phyloP scores from a whole-genome alignment of 2,888 invertebrate species.

The Sphinx pinastri region DNA sequence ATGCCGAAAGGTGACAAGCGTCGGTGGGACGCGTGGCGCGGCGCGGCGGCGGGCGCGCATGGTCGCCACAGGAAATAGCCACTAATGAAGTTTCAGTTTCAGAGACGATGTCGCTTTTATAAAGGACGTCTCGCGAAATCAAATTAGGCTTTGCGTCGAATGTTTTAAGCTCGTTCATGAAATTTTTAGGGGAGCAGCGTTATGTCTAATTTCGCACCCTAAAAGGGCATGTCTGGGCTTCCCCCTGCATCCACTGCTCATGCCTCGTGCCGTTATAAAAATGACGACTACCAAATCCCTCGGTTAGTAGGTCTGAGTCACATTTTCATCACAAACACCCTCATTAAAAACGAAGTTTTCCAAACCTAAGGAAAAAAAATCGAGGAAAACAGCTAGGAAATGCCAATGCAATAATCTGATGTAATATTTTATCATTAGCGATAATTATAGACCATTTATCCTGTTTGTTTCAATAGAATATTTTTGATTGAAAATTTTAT shows the following conservation, averaged over 20 bases:
- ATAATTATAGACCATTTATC: background rate
- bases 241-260: background rate
- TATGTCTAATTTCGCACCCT: background rate
- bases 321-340: background rate
- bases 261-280: background rate
- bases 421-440: slow-evolving; percentile 11
- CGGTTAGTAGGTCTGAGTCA: background rate
- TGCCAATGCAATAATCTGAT: background rate
- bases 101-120: slow-evolving; percentile 39
- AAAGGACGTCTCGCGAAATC: slow-evolving; percentile 36
- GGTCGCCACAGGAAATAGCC: slow-evolving; percentile 44
- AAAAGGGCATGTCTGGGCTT: background rate
- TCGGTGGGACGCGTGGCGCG: background rate
- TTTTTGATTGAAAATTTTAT: background rate
- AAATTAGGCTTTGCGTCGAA: slow-evolving; percentile 33
- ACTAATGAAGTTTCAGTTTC: slow-evolving; percentile 54
- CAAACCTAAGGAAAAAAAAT: background rate
- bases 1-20: slow-evolving; percentile 13
- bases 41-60: slow-evolving; percentile 11
- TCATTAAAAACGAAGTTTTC: background rate
- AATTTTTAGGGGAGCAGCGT: slow-evolving; percentile 9
- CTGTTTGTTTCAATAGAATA: background rate
- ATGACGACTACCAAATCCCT: background rate
- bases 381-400: slow-evolving; percentile 9
- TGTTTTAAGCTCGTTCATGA: slow-evolving; percentile 14